phyloP scores from a whole-genome alignment of 2,888 invertebrate genomes.

The Xestia sexstrigata region DNA sequence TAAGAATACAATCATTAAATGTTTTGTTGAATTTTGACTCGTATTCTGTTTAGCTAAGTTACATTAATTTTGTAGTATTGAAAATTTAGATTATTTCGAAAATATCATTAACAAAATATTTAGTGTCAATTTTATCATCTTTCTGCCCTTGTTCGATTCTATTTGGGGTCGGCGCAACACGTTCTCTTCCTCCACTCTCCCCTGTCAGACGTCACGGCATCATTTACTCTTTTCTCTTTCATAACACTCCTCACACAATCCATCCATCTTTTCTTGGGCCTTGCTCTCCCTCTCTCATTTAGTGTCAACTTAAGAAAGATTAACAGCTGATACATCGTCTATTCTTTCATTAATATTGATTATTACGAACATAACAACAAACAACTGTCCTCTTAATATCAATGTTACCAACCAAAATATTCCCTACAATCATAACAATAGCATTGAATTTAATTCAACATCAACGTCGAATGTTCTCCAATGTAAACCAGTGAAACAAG shows the following conservation, averaged over 20 bases:
- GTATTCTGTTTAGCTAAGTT: not conserved
- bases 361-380: not conserved
- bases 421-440: not conserved
- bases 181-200: too few relatives aligned
- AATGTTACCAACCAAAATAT: constrained; percentile 14
- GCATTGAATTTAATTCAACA: constrained; percentile 12
- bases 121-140: not conserved
- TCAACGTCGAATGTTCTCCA: constrained; percentile 9
- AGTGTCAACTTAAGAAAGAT: not conserved
- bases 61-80: not conserved
- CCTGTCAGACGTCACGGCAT: too few relatives aligned
- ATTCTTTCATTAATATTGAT: not conserved
- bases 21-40: not conserved
- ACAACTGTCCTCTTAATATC: not conserved
- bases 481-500: constrained; percentile 16
- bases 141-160: too few relatives aligned
- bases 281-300: not conserved
- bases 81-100: not conserved
- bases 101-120: not conserved
- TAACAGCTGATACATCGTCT: not conserved
- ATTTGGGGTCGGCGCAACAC: too few relatives aligned
- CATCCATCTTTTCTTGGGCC: too few relatives aligned
- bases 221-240: too few relatives aligned
- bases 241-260: too few relatives aligned
- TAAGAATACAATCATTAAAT: not conserved